A percentile compares a stretch with the other conserved stretches of the same genome.
phyloP scores from a whole-genome alignment of 2,888 invertebrate species.

The Koerneria pararmatus region DNA sequence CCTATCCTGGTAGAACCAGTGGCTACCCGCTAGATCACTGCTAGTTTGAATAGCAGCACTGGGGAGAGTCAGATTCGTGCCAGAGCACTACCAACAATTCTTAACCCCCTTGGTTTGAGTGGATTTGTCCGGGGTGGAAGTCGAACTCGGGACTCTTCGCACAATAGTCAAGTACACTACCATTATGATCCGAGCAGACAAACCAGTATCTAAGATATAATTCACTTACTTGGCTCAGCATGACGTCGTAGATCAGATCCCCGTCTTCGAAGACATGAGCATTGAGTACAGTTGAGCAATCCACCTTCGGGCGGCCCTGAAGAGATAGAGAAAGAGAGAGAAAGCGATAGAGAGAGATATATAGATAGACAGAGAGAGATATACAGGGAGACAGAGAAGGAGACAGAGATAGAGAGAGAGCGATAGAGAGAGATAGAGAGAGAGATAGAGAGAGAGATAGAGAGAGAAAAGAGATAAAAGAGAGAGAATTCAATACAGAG shows the following conservation, averaged over 20 bases:
- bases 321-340: not conserved
- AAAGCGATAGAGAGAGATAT: not conserved
- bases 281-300: slow-evolving; percentile 42
- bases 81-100: too few relatives aligned
- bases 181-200: too few relatives aligned
- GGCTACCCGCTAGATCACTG: too few relatives aligned
- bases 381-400: not conserved
- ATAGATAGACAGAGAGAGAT: not conserved
- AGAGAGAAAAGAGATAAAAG: not conserved
- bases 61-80: too few relatives aligned
- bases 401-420: not conserved
- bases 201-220: too few relatives aligned
- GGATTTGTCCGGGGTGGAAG: too few relatives aligned
- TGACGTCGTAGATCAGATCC: slow-evolving; percentile 62
- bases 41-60: too few relatives aligned
- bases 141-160: too few relatives aligned
- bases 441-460: not conserved
- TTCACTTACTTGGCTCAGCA: slow-evolving; percentile 63
- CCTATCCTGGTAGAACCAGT: too few relatives aligned
- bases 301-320: slow-evolving; percentile 6
- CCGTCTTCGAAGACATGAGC: slow-evolving; percentile 61
- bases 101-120: too few relatives aligned
- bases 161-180: too few relatives aligned
- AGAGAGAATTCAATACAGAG: not conserved
- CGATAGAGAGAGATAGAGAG: not conserved